A percentile compares a stretch with the other conserved stretches of the same genome.
phyloP scores from a whole-genome alignment of 2,113 vertebrate genomes.

The Actenoides lindsayi region DNA sequence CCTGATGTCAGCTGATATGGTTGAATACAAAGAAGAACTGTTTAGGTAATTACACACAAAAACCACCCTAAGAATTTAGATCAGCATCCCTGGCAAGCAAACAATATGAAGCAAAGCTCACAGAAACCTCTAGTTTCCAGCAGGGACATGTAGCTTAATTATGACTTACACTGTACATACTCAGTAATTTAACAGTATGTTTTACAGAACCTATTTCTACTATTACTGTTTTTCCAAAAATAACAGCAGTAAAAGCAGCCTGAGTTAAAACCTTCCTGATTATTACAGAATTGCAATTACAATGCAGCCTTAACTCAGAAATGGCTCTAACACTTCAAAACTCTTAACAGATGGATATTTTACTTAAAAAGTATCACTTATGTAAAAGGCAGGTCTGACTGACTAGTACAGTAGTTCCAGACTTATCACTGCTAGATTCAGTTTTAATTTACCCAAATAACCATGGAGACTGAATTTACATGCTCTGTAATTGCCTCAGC shows the following conservation, averaged over 20 bases:
- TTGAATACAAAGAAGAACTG: slow-evolving; percentile 28
- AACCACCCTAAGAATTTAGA: slow-evolving; percentile 7
- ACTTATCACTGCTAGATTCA: not conserved
- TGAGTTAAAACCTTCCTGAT: not conserved
- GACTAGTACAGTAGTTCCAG: not conserved
- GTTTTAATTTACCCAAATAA: not conserved
- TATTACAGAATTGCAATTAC: not conserved
- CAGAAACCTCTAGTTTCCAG: slow-evolving; percentile 19
- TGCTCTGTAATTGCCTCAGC: not conserved
- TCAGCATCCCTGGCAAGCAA: slow-evolving; percentile 4
- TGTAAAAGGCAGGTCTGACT: not conserved
- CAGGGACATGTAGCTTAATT: slow-evolving; percentile 5
- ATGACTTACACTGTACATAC: not conserved
- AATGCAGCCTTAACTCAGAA: not conserved
- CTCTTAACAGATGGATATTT: not conserved
- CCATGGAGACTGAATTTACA: not conserved
- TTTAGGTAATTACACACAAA: slow-evolving; percentile 15
- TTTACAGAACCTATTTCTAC: not conserved
- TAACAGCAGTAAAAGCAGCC: not conserved
- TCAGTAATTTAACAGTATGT: not conserved
- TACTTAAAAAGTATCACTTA: not conserved
- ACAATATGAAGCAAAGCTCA: not conserved
- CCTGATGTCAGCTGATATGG: slow-evolving; percentile 1
- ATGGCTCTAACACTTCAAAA: not conserved
- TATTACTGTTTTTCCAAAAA: not conserved